Conservation (phyloP, 2,113 vertebrate species). For the Cisticola juncidis region DNA sequence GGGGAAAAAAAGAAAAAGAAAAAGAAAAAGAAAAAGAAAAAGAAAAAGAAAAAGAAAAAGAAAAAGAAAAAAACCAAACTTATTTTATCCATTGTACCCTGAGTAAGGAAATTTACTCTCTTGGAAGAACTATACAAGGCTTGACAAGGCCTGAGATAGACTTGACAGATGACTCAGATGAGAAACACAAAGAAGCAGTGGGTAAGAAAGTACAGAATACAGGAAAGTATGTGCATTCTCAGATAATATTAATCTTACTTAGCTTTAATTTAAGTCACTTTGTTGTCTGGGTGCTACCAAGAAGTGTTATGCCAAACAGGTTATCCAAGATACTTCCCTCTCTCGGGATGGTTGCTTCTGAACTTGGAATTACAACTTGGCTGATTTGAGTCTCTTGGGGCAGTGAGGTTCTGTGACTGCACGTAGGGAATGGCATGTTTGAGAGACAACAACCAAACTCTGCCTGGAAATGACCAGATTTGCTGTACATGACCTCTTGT, state of each 20-base stretch:
- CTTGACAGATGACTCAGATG: not conserved
- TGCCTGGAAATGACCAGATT: not conserved
- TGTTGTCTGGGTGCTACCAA: not conserved
- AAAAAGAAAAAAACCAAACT: not conserved
- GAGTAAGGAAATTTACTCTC: not conserved
- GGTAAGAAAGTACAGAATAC: not conserved
- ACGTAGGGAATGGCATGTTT: rapidly evolving
- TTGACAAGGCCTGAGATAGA: slow-evolving; percentile 13
- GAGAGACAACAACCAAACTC: not conserved
- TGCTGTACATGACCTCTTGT: not conserved
- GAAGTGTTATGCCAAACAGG: not conserved
- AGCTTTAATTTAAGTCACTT: not conserved
- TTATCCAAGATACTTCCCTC: not conserved
- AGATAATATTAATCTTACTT: not conserved
- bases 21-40: not conserved
- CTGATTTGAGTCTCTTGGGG: not conserved
- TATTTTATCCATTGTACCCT: not conserved
- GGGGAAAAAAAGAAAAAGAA: not conserved
- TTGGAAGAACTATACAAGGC: not conserved
- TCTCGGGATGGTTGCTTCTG: not conserved
- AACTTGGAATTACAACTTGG: not conserved
- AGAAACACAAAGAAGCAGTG: not conserved
- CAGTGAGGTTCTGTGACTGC: not conserved
- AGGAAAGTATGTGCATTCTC: not conserved
- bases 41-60: not conserved